These are phyloP conservation scores for Hyles vespertilio DNA, from an alignment of 1,140 invertebrate species.

Conservation along the genomic window DNA sequence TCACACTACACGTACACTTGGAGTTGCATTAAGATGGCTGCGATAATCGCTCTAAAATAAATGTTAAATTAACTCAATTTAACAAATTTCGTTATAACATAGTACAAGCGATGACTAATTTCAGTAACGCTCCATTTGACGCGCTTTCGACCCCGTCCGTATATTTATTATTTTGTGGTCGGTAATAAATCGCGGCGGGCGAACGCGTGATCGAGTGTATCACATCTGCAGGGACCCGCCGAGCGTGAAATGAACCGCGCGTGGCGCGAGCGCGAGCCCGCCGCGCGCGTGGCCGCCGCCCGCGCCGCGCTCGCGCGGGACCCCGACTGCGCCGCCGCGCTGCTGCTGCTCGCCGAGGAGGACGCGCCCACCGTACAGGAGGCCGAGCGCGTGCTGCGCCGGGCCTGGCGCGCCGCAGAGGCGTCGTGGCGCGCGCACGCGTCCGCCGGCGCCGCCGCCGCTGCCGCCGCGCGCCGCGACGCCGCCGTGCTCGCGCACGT, in stretches of 20 bases:
- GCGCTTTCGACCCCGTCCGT: constrained; percentile 65
- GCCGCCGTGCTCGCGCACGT: constrained; percentile 98
- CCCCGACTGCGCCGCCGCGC: constrained; percentile 95
- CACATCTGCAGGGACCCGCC: constrained; percentile 85
- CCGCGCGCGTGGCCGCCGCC: constrained; percentile 93
- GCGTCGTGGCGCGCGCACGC: constrained; percentile 30
- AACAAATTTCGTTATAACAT: too few species aligned
- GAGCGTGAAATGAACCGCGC: constrained; percentile 99
- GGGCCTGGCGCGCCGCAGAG: constrained; percentile 39
- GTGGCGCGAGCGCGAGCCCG: constrained; percentile 96
- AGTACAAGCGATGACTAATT: too few species aligned
- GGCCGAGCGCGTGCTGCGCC: constrained; percentile 41
- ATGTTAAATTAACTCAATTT: too few species aligned
- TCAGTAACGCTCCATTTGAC: too few species aligned
- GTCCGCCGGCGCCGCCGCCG: constrained; percentile 16
- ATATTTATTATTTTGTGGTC: constrained; percentile 82
- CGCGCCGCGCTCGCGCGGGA: constrained; percentile 94
- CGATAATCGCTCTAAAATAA: too few species aligned
- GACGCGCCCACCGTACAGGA: constrained; percentile 95
- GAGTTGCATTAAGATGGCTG: too few species aligned
- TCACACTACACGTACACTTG: too few species aligned
- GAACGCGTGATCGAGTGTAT: too few species aligned
- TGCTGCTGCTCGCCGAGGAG: constrained; percentile 97
- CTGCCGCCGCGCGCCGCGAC: constrained; percentile 83
- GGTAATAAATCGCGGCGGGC: too few species aligned